Conservation (phyloP, 2,797 vertebrate species). For the Betta splendens region DNA sequence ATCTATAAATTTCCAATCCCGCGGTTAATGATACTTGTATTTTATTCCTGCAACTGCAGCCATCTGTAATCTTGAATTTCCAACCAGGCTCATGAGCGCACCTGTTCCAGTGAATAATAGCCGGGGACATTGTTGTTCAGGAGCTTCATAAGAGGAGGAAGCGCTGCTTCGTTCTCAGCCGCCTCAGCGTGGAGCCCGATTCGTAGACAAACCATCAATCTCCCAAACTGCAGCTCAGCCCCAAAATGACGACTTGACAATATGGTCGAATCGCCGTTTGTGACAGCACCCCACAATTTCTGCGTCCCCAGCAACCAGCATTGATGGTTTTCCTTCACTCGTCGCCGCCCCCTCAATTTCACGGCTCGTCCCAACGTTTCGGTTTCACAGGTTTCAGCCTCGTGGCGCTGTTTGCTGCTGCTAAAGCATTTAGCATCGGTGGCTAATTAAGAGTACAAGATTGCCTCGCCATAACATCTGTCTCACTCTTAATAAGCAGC, state of each 20-base stretch:
- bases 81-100: slow-evolving; percentile 43
- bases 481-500: slow-evolving; percentile 74
- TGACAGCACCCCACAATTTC: slow-evolving; percentile 59
- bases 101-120: slow-evolving; percentile 67
- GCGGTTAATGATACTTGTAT: slow-evolving; percentile 61
- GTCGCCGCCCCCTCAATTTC: slow-evolving; percentile 12
- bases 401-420: slow-evolving; percentile 35
- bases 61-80: slow-evolving; percentile 48
- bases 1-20: slow-evolving; percentile 57
- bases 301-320: slow-evolving; percentile 47
- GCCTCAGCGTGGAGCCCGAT: slow-evolving; percentile 48
- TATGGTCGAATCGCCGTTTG: slow-evolving; percentile 65
- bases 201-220: slow-evolving; percentile 62
- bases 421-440: slow-evolving; percentile 75
- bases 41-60: slow-evolving; percentile 50
- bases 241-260: slow-evolving; percentile 48
- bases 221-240: slow-evolving; percentile 56
- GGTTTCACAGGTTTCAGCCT: slow-evolving; percentile 6
- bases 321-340: slow-evolving; percentile 43
- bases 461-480: slow-evolving; percentile 80
- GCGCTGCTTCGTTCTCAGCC: slow-evolving; percentile 61
- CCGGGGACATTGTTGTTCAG: slow-evolving; percentile 38
- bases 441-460: slow-evolving; percentile 79
- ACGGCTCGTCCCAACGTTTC: slow-evolving; percentile 3
- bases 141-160: slow-evolving; percentile 48